These are phyloP conservation scores for Sinella curviseta DNA, from an alignment of 1,140 invertebrate species.

Conservation along the genomic window DNA sequence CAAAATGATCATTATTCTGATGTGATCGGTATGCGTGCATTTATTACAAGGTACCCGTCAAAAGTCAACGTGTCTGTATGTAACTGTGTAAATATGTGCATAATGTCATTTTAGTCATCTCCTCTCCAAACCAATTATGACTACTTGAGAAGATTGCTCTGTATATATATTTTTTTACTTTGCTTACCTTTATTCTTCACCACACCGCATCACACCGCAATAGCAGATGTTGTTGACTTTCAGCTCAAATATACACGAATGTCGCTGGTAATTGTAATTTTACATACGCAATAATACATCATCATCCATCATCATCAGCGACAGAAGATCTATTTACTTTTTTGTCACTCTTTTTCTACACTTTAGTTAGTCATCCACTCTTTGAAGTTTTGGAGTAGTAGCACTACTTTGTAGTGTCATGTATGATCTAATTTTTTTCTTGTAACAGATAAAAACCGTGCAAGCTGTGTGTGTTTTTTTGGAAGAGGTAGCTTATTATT, in stretches of 20 bases:
- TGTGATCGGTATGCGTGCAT: neutral
- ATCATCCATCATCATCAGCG: constrained; percentile 10
- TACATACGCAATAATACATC: neutral
- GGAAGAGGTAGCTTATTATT: too few relatives aligned
- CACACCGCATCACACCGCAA: neutral
- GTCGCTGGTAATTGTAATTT: neutral
- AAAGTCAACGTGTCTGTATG: neutral
- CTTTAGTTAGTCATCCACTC: neutral
- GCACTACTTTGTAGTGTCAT: neutral
- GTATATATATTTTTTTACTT: too few relatives aligned
- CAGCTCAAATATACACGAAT: too few relatives aligned
- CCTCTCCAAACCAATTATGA: neutral
- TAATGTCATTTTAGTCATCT: neutral
- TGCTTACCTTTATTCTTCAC: too few relatives aligned
- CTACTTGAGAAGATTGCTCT: too few relatives aligned
- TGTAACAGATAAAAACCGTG: neutral
- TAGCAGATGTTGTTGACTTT: neutral
- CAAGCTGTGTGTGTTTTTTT: too few relatives aligned
- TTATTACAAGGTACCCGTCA: neutral
- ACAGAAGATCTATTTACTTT: neutral
- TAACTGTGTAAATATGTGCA: neutral
- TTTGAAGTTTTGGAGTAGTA: neutral
- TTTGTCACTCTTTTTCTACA: neutral
- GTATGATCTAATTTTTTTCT: neutral
- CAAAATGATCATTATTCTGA: neutral